Evolutionary conservation across 1,140 invertebrate species (phyloP).

Genomic region (Catajapyx aquilonaris): DNA sequence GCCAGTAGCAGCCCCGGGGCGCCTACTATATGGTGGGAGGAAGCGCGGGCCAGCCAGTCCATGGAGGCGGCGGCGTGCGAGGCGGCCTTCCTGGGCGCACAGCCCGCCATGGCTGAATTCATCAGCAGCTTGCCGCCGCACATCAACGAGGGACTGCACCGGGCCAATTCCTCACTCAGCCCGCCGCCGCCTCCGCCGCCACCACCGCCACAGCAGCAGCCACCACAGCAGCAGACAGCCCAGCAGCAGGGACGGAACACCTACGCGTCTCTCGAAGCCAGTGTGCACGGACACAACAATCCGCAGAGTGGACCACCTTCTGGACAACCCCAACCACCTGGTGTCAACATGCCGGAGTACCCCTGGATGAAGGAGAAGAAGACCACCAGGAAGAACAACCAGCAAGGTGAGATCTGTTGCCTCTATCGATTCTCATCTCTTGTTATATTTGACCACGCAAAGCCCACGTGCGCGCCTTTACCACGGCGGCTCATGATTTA

Average conservation of each 20-base stretch:
- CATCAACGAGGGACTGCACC: slow-evolving; percentile 16
- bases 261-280: slow-evolving; percentile 9
- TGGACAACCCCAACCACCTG: slow-evolving; percentile 24
- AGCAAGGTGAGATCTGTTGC: slow-evolving; percentile 73
- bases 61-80: slow-evolving; percentile 28
- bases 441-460: too few relatives aligned
- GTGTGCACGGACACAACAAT: not conserved
- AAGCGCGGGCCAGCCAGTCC: slow-evolving; percentile 16
- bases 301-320: too few relatives aligned
- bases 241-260: slow-evolving; percentile 15
- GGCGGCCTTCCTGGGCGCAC: slow-evolving; percentile 76
- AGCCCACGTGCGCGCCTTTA: too few relatives aligned
- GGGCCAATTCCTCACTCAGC: slow-evolving; percentile 4
- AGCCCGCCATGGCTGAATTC: slow-evolving; percentile 83
- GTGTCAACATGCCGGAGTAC: slow-evolving; percentile 71
- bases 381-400: slow-evolving; percentile 63
- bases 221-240: slow-evolving; percentile 28
- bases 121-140: slow-evolving; percentile 37
- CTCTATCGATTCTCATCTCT: too few relatives aligned
- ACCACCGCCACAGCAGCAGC: slow-evolving; percentile 26
- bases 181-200: slow-evolving; percentile 25
- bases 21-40: slow-evolving; percentile 18
- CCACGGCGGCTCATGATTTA: too few relatives aligned
- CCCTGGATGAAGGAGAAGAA: slow-evolving; percentile 98
- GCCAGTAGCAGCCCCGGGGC: slow-evolving; percentile 20